Evolutionary conservation across 2,888 invertebrate genomes (phyloP).

Genomic region (Brachyptera putata): DNA sequence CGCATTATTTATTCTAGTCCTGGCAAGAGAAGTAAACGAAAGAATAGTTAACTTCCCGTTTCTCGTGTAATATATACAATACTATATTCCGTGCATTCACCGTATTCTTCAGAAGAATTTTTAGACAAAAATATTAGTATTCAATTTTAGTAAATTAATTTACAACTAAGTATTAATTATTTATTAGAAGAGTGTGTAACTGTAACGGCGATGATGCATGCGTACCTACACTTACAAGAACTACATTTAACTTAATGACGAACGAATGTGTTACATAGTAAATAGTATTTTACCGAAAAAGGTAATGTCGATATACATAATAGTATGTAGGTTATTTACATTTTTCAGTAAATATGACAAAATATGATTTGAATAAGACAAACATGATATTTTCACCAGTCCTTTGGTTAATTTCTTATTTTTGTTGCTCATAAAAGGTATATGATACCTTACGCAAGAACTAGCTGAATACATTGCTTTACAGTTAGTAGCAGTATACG

Average conservation of each 20-base stretch:
- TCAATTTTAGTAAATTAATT: constrained; percentile 1
- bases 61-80: not conserved
- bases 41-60: not conserved
- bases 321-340: no score
- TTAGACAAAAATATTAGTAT: not conserved
- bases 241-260: not conserved
- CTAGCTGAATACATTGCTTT: no score
- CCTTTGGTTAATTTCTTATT: no score
- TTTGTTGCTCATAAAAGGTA: no score
- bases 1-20: constrained; percentile 8
- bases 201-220: not conserved
- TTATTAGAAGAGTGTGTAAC: constrained; percentile 4
- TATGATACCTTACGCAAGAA: no score
- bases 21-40: no score
- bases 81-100: constrained; percentile 7
- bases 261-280: constrained; percentile 2
- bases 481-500: constrained; percentile 1
- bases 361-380: no score
- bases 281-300: not conserved
- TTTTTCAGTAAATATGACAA: no score
- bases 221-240: not conserved
- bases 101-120: constrained; percentile 12
- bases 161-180: constrained; percentile 20
- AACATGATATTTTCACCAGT: no score
- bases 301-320: constrained; percentile 2